phyloP scores from a whole-genome alignment of 2,888 invertebrate species.

The Polydrusus pterygomalis region DNA sequence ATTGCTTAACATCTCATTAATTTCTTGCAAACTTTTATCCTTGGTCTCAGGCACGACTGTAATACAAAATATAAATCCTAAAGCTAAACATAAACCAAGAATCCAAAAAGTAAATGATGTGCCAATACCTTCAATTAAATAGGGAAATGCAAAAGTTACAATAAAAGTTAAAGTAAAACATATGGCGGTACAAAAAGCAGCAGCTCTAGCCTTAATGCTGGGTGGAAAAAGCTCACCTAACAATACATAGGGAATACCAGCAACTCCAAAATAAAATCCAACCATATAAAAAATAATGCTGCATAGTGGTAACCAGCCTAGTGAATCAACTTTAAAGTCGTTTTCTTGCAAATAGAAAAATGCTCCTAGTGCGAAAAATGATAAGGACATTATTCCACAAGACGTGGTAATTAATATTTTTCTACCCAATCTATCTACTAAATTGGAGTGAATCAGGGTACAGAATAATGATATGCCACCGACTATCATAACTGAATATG shows the following conservation, averaged over 20 bases:
- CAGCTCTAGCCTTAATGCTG: conserved; percentile 83
- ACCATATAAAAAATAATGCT: conserved; percentile 83
- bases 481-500: conserved; percentile 85
- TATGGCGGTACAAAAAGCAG: conserved; percentile 83
- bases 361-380: conserved; percentile 73
- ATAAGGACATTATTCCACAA: conserved; percentile 76
- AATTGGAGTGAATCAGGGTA: conserved; percentile 81
- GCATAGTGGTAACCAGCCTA: conserved; percentile 82
- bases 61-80: conserved; percentile 82
- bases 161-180: conserved; percentile 86
- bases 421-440: conserved; percentile 86
- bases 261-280: conserved; percentile 84
- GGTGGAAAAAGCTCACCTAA: conserved; percentile 88
- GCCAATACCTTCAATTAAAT: conserved; percentile 76
- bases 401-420: conserved; percentile 82
- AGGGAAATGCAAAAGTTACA: conserved; percentile 82
- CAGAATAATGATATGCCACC: conserved; percentile 84
- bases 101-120: conserved; percentile 82
- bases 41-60: conserved; percentile 90
- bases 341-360: conserved; percentile 68
- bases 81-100: conserved; percentile 77
- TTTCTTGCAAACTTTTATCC: conserved; percentile 55
- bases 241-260: conserved; percentile 87
- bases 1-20: conserved; percentile 25
- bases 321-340: conserved; percentile 69